Conservation (phyloP, 64 coral and sea anemone species). For the Actinia equina region DNA sequence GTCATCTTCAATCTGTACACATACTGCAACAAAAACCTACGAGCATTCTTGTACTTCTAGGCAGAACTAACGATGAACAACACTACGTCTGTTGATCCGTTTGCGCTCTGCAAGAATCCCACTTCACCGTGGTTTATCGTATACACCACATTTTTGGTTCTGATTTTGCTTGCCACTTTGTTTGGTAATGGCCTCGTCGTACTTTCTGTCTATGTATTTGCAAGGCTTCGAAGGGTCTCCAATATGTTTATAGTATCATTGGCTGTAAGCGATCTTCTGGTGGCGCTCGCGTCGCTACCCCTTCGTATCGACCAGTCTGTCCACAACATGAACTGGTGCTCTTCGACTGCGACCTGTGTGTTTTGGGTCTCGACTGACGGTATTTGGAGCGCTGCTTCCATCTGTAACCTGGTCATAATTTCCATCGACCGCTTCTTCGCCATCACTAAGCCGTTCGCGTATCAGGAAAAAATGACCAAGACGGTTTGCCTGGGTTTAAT, state of each 20-base stretch:
- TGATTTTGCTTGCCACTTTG: conserved; percentile 53
- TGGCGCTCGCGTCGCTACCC: conserved; percentile 59
- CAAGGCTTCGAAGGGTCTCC: conserved; percentile 66
- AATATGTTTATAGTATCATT: conserved; percentile 84
- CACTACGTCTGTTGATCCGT: not conserved
- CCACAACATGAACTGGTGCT: conserved; percentile 73
- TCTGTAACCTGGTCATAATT: conserved; percentile 78
- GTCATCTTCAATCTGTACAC: no score
- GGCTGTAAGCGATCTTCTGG: conserved; percentile 61
- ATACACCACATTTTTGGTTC: conserved; percentile 32
- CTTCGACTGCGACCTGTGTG: conserved; percentile 39
- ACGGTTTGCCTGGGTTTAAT: conserved; percentile 46
- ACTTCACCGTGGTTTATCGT: conserved; percentile 23
- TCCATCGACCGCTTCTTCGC: conserved; percentile 85
- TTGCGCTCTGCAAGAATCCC: not conserved
- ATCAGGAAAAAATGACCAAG: conserved; percentile 73
- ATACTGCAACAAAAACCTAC: not conserved
- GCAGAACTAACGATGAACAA: not conserved
- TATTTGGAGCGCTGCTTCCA: conserved; percentile 49
- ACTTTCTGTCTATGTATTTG: conserved; percentile 46
- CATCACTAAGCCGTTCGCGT: conserved; percentile 77
- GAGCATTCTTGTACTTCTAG: not conserved
- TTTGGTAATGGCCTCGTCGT: conserved; percentile 61
- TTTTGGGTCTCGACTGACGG: conserved; percentile 66
- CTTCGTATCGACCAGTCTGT: conserved; percentile 64